Base-by-base conservation (phyloP, 2,797 vertebrate species). In the Macrochelys suwanniensis region DNA sequence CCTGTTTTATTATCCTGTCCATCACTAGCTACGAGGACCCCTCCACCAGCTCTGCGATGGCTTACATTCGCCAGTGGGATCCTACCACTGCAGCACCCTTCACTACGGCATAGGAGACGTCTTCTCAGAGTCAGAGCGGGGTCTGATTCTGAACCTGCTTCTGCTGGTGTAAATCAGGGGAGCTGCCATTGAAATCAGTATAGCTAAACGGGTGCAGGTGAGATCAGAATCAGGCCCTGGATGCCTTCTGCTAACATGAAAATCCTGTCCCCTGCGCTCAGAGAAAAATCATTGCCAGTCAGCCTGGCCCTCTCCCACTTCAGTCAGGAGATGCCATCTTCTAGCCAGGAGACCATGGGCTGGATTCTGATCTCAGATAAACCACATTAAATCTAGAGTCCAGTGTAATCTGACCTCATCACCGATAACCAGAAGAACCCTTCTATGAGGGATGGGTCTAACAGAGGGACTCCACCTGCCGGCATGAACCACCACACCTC, bases 1-100 rank as follows among this genome's bases (percentile, higher is more conserved):
- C 97, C 97, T 97, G 97, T 98, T 98, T 98, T 97, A 98, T 97
- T 97, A 94, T 98, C 94, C 97, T 83, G 96, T 96, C 97, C 96
- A 93, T 96, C 94, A 74, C 91, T 88, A 4, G 81, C 95, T 94
- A 96, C 95, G 92, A 96, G 93, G 81, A 95, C 11, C 82, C 89
- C 89, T 31, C 50, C 89, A 76, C 45, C 1, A 10, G 96, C 50
- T 37, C 85, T 5, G 87, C 87, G 90, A 92, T 57, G 2, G 25
- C 92, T 96, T 94, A 94, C 94, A 92, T 21, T 81, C 7, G 96
- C 82, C 90, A 0, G 80, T 89, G 95, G 74, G 74, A 37, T n/a
- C 37, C 68, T n/a, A 15, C 15, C 42, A 71, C 54, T 82, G 54
- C 50, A 4, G n/a, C 33, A 42, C 3, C 57, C 89, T 74, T 79